Evolutionary conservation across 2,113 vertebrate species (phyloP).

Genomic region (Gasterosteus aculeatus): DNA sequence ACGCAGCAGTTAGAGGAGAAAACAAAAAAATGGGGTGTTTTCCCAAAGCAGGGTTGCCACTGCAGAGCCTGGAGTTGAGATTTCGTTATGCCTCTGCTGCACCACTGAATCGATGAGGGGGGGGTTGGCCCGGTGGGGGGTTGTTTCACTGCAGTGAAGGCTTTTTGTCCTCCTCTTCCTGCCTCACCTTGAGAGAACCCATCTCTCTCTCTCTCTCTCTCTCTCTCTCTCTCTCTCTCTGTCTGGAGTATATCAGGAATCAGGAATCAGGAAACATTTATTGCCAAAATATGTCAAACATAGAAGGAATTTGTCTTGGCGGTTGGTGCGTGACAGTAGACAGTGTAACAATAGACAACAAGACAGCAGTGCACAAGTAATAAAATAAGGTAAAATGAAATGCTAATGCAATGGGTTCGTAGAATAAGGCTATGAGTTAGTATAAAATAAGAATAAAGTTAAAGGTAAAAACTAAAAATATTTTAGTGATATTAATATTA

Average conservation of each 20-base stretch:
- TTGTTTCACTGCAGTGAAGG: conserved; percentile 63
- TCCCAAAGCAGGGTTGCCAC: conserved; percentile 51
- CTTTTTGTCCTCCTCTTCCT: conserved; percentile 29
- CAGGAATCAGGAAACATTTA: too few species aligned
- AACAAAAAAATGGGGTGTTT: conserved; percentile 41
- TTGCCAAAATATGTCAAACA: too few species aligned
- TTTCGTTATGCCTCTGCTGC: conserved; percentile 63
- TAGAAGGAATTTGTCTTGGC: too few species aligned
- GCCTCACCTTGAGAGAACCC: conserved; percentile 24
- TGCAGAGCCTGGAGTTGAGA: conserved; percentile 55
- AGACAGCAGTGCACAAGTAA: too few species aligned
- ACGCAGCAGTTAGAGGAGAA: background rate
- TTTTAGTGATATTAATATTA: too few species aligned
- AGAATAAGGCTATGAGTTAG: too few species aligned
- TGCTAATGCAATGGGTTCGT: too few species aligned
- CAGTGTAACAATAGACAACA: too few species aligned
- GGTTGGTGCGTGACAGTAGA: too few species aligned
- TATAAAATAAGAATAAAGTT: too few species aligned
- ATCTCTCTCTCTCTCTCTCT: conserved; percentile 13
- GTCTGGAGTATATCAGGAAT: background rate
- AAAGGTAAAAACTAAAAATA: too few species aligned
- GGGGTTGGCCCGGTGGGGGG: conserved; percentile 38
- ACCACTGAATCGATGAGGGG: conserved; percentile 62
- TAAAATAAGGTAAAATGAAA: too few species aligned
- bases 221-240: conserved; percentile 22